Evolutionary conservation across 2,888 invertebrate genomes (phyloP).

Genomic region (Halocaridina rubra): DNA sequence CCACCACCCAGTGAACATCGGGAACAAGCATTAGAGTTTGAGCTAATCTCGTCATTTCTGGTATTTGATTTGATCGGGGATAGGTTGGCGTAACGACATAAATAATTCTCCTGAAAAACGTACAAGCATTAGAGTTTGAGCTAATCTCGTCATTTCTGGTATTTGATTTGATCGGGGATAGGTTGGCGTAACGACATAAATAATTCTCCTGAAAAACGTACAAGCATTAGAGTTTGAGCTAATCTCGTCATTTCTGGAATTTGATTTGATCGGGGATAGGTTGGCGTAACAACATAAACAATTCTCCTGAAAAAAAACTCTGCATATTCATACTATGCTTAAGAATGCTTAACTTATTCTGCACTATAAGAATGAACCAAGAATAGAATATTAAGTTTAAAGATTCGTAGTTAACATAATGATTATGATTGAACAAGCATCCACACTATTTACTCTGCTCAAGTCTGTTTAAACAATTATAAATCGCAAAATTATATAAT

Average conservation of each 20-base stretch:
- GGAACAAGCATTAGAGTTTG: conserved; percentile 11
- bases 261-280: not conserved
- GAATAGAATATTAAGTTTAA: too few species aligned
- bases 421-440: too few species aligned
- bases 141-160: not conserved
- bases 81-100: conserved; percentile 28
- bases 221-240: not conserved
- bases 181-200: conserved; percentile 24
- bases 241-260: conserved; percentile 1
- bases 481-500: too few species aligned
- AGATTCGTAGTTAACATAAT: too few species aligned
- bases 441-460: too few species aligned
- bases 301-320: too few species aligned
- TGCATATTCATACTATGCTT: too few species aligned
- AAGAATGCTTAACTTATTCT: too few species aligned
- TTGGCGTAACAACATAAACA: conserved; percentile 22
- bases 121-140: conserved; percentile 3
- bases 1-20: not conserved
- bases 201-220: not conserved
- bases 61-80: not conserved
- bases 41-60: not conserved
- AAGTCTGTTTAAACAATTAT: too few species aligned
- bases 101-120: not conserved
- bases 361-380: too few species aligned
- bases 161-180: not conserved